phyloP scores from a whole-genome alignment of 2,888 invertebrate genomes.

The Junonia oenone region DNA sequence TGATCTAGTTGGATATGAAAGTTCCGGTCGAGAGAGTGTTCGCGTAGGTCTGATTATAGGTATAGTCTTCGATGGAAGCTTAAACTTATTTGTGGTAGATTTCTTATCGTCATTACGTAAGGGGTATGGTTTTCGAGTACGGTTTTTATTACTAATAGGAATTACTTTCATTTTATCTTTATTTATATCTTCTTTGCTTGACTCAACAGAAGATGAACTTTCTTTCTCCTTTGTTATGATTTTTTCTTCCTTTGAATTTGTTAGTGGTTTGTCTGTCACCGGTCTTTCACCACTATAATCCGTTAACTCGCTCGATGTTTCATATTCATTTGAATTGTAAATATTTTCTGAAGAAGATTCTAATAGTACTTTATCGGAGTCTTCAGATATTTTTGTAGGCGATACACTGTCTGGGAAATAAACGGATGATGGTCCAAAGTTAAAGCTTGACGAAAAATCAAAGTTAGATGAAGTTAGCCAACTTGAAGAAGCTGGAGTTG shows the following conservation, averaged over 20 bases:
- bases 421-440: constrained; percentile 58
- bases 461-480: constrained; percentile 69
- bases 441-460: constrained; percentile 64
- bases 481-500: constrained; percentile 63
- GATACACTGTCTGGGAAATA: constrained; percentile 46
- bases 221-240: constrained; percentile 30
- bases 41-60: constrained; percentile 54
- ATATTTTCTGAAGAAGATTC: constrained; percentile 42
- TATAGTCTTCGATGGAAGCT: constrained; percentile 46
- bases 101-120: constrained; percentile 52
- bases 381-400: constrained; percentile 40
- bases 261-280: constrained; percentile 41
- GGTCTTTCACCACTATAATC: constrained; percentile 43
- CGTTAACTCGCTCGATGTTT: constrained; percentile 49
- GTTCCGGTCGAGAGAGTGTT: constrained; percentile 53
- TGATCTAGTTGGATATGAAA: constrained; percentile 55
- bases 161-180: constrained; percentile 53
- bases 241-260: constrained; percentile 29
- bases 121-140: constrained; percentile 66
- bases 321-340: constrained; percentile 48
- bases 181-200: constrained; percentile 47
- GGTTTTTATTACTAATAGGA: constrained; percentile 49
- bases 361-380: constrained; percentile 38
- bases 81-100: constrained; percentile 47
- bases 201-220: constrained; percentile 24